Conservation (phyloP, 2,797 vertebrate species). For the Coranthus polyacanthus region DNA sequence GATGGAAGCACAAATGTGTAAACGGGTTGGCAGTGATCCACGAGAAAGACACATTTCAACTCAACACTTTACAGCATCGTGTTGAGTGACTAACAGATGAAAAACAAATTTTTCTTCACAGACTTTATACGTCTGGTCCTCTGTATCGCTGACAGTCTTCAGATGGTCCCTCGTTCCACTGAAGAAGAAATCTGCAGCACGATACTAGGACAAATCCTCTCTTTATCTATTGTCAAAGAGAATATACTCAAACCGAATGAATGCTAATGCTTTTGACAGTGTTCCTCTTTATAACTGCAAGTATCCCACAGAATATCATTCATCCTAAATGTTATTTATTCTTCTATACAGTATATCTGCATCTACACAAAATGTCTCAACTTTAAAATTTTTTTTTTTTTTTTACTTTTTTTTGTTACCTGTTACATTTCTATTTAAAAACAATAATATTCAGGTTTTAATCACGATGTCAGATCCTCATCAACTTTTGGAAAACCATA, state of each 20-base stretch:
- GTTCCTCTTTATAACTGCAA: slow-evolving; percentile 66
- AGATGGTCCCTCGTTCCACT: slow-evolving; percentile 40
- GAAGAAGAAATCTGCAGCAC: slow-evolving; percentile 65
- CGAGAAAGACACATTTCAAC: slow-evolving; percentile 58
- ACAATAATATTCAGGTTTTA: slow-evolving; percentile 72
- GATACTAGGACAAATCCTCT: slow-evolving; percentile 51
- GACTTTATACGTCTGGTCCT: slow-evolving; percentile 32
- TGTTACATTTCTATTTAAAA: slow-evolving; percentile 67
- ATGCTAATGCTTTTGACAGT: slow-evolving; percentile 67
- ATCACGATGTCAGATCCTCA: slow-evolving; percentile 66
- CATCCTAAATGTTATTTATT: slow-evolving; percentile 69
- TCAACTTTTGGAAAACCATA: slow-evolving; percentile 44
- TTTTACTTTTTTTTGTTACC: slow-evolving; percentile 68
- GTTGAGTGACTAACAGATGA: slow-evolving; percentile 50
- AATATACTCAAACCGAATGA: slow-evolving; percentile 65
- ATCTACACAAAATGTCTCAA: slow-evolving; percentile 64
- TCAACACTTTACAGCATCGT: slow-evolving; percentile 59
- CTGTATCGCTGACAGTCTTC: slow-evolving; percentile 26
- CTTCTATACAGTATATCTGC: slow-evolving; percentile 70
- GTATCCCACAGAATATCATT: slow-evolving; percentile 57
- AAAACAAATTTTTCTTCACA: slow-evolving; percentile 63
- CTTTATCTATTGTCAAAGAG: slow-evolving; percentile 43
- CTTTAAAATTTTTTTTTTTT: slow-evolving; percentile 58
- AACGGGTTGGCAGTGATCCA: slow-evolving; percentile 35
- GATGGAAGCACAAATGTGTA: slow-evolving; percentile 59